These are phyloP conservation scores for Cephus spinipes DNA, from an alignment of 2,888 invertebrate species.

Conservation along the genomic window DNA sequence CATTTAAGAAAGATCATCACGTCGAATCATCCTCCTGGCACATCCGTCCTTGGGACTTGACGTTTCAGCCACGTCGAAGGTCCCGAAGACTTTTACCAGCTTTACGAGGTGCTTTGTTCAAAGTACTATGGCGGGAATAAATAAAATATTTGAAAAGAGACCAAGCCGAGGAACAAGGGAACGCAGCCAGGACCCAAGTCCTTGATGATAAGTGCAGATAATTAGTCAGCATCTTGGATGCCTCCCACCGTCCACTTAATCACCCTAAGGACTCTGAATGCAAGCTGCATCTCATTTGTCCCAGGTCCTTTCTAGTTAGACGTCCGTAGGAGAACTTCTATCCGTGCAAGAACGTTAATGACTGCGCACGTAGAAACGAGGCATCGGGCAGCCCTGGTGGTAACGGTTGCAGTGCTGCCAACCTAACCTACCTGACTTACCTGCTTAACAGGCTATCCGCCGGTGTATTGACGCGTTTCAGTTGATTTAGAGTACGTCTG, in stretches of 20 bases:
- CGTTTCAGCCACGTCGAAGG: not conserved
- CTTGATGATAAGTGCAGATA: not conserved
- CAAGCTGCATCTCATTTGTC: not conserved
- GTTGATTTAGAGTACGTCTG: not conserved
- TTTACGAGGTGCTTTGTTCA: not conserved
- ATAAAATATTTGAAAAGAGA: not conserved
- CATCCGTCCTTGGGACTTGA: not conserved
- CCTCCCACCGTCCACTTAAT: not conserved
- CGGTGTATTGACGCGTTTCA: not conserved
- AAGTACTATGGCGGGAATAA: not conserved
- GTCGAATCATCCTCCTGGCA: not conserved
- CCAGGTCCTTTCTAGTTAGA: not conserved
- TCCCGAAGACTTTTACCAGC: not conserved
- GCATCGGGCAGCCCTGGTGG: not conserved
- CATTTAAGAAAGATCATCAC: not conserved
- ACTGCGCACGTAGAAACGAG: not conserved
- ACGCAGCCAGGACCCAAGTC: not conserved
- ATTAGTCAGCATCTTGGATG: not conserved
- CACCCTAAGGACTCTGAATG: not conserved
- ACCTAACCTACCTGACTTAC: not conserved
- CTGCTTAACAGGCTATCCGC: not conserved
- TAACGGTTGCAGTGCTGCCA: not conserved
- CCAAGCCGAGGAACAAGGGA: not conserved
- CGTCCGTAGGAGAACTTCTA: not conserved
- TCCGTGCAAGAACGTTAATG: not conserved